Evolutionary conservation across 1,140 invertebrate species (phyloP), one percentile per base, ranked within the genome.

Genomic region (Heterodera carotae): DNA sequence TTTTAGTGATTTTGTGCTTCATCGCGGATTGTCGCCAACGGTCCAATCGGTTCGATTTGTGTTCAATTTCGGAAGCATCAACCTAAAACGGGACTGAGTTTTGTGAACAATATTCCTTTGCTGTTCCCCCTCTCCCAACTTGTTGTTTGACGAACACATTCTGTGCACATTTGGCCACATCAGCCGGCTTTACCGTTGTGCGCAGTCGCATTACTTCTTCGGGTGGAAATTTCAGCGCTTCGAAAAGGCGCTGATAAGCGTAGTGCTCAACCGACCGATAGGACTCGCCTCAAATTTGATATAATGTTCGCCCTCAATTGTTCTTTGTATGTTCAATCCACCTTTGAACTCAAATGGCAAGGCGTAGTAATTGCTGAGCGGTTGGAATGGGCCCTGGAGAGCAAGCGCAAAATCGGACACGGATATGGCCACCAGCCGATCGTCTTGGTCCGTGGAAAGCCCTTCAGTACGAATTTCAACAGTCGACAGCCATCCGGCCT

Each of bases 251-350:
- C 73, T 87, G 85, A 75, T 87, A 87, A 15, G 84, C 85, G 64
- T 87, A 87, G 67, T 87, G 85, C 60, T 87, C 85, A 0, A 87
- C 85, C 12, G 86, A 88, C 31, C 85, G 79, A 73, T 83, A 81
- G 2, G 29, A 34, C 39, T 73, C 68, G 22, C 29, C 39, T 25
- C 8, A 69, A 48, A 59, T 56, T 71, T 56, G 22, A 48, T 33
- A 31, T 79, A n/a, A n/a, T n/a, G n/a, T n/a, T n/a, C n/a, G n/a
- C n/a, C n/a, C n/a, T n/a, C n/a, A n/a, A n/a, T n/a, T n/a, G n/a
- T n/a, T 43, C 39, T 43, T 6, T 43, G 39, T n/a, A n/a, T n/a
- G n/a, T n/a, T n/a, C n/a, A n/a, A n/a, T n/a, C n/a, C 79, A 18
- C 82, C 80, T 73, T 87, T 87, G 59, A 87, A 82, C 33, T 87